Percentiles rank a stretch among this genome's conserved stretches.
Conservation (phyloP, 1,140 invertebrate genomes). For the Oncopodura yosiiana region DNA sequence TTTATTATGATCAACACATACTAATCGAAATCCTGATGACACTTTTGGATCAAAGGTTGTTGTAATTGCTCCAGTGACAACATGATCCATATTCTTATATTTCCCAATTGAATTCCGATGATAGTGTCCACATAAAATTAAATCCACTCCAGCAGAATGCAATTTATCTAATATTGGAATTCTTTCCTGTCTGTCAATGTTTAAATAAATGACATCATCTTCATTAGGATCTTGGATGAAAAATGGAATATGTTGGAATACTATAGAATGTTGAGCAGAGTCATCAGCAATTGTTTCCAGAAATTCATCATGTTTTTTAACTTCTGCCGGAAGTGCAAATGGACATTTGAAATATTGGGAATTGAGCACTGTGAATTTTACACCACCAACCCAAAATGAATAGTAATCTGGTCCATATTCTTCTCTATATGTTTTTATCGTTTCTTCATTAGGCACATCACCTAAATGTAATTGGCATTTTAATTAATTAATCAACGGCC, state of each 20-base stretch:
- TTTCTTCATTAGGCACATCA: constrained; percentile 42
- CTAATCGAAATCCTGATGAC: constrained; percentile 43
- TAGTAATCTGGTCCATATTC: constrained; percentile 51
- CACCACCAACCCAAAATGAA: constrained; percentile 46
- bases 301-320: constrained; percentile 41
- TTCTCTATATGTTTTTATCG: constrained; percentile 40
- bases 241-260: constrained; percentile 51
- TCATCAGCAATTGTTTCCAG: constrained; percentile 13
- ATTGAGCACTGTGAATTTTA: constrained; percentile 48
- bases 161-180: constrained; percentile 42
- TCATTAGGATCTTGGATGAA: constrained; percentile 44
- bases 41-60: constrained; percentile 34
- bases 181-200: constrained; percentile 39
- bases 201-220: constrained; percentile 40
- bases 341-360: constrained; percentile 44
- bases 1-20: constrained; percentile 38
- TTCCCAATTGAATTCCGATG: constrained; percentile 47
- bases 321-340: constrained; percentile 36
- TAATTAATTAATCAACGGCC: constrained; percentile 9
- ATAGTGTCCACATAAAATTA: constrained; percentile 49
- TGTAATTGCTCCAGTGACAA: constrained; percentile 46
- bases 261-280: constrained; percentile 34
- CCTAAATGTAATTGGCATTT: constrained; percentile 49
- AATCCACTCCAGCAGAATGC: constrained; percentile 40
- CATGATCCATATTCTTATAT: constrained; percentile 43